These are phyloP conservation scores for Falco peregrinus DNA, from an alignment of 2,797 vertebrate genomes.

Conservation along the genomic window DNA sequence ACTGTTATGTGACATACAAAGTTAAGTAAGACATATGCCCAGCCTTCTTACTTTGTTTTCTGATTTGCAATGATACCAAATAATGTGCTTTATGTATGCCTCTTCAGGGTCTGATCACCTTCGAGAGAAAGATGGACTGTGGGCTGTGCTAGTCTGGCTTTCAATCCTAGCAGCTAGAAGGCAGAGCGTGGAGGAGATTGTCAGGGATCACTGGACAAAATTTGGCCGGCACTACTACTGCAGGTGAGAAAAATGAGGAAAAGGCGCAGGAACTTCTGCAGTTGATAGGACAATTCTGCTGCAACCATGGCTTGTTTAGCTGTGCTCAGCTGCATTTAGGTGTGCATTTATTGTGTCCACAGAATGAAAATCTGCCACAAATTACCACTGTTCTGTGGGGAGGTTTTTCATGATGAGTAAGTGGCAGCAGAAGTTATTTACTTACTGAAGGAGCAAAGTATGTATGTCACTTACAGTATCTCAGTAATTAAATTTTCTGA, in stretches of 20 bases:
- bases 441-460: not conserved
- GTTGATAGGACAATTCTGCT: not conserved
- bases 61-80: not conserved
- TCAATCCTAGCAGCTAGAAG: constrained; percentile 92
- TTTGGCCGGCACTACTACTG: constrained; percentile 96
- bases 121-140: constrained; percentile 91
- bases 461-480: not conserved
- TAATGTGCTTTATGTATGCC: not conserved
- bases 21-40: not conserved
- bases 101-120: constrained; percentile 93
- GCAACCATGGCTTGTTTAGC: not conserved
- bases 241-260: constrained; percentile 80
- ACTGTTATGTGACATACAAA: not conserved
- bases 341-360: not conserved
- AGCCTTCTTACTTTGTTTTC: not conserved
- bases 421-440: not conserved
- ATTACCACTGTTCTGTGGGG: not conserved
- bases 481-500: not conserved
- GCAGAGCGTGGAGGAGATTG: constrained; percentile 91
- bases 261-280: not conserved
- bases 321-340: not conserved
- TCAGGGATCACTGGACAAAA: constrained; percentile 94
- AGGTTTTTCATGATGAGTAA: not conserved
- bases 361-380: not conserved
- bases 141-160: constrained; percentile 81